Percentiles rank a stretch among this genome's conserved stretches.
phyloP scores from a whole-genome alignment of 2,888 invertebrate species.

The Clostera curtula region DNA sequence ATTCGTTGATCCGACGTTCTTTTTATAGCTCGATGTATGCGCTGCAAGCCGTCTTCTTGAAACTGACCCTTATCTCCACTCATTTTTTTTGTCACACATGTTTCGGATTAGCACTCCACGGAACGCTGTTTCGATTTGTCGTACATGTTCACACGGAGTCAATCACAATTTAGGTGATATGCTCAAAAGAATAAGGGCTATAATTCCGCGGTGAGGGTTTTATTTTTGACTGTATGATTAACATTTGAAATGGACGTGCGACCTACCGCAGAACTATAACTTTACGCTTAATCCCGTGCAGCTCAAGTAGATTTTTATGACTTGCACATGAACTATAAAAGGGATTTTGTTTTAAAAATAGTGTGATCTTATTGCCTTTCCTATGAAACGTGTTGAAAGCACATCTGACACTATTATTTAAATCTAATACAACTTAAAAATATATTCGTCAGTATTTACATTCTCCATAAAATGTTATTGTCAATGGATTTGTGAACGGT shows the following conservation, averaged over 20 bases:
- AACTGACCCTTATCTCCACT: slow-evolving; percentile 66
- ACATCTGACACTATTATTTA: slow-evolving; percentile 18
- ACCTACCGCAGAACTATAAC: slow-evolving; percentile 68
- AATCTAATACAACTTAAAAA: slow-evolving; percentile 13
- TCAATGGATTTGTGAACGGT: no score
- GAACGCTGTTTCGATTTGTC: slow-evolving; percentile 52
- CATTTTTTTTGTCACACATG: slow-evolving; percentile 66
- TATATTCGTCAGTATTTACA: slow-evolving; percentile 17
- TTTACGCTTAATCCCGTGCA: slow-evolving; percentile 57
- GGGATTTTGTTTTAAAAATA: slow-evolving; percentile 33
- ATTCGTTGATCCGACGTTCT: slow-evolving; percentile 58
- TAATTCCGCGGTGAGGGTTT: slow-evolving; percentile 19
- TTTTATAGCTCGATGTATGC: slow-evolving; percentile 59
- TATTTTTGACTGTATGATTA: slow-evolving; percentile 15
- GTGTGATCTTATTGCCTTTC: slow-evolving; percentile 25
- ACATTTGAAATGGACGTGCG: slow-evolving; percentile 28
- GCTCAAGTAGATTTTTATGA: slow-evolving; percentile 54
- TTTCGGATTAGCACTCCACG: slow-evolving; percentile 70
- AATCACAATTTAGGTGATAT: slow-evolving; percentile 25
- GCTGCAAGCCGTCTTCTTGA: slow-evolving; percentile 58
- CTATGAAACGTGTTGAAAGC: slow-evolving; percentile 24
- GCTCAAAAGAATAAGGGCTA: slow-evolving; percentile 14
- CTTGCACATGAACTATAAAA: slow-evolving; percentile 46
- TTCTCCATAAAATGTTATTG: no score
- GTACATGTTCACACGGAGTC: slow-evolving; percentile 20